Conservation (phyloP, 2,113 vertebrate species). For the Ctenomys sociabilis region DNA sequence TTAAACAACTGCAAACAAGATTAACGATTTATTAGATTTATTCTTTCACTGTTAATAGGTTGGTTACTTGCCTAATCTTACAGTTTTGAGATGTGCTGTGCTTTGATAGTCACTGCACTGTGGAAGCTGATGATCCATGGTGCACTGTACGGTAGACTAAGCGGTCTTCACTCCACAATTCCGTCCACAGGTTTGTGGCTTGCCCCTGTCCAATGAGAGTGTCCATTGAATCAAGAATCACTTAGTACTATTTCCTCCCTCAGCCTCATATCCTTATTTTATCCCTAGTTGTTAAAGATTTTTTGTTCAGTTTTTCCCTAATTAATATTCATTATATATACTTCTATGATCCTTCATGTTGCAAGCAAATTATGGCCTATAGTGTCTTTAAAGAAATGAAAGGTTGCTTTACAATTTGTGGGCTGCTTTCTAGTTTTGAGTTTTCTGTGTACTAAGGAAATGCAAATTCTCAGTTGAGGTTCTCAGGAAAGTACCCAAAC, state of each 20-base stretch:
- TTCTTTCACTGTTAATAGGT: not conserved
- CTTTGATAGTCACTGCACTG: too few species aligned
- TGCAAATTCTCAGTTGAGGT: conserved; percentile 11
- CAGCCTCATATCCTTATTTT: not conserved
- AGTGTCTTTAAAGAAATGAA: not conserved
- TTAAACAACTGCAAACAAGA: not conserved
- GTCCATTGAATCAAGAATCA: not conserved
- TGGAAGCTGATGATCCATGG: too few species aligned
- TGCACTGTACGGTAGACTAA: not conserved
- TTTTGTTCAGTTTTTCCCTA: not conserved
- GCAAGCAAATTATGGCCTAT: not conserved
- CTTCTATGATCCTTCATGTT: not conserved
- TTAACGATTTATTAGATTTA: not conserved
- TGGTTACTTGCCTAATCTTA: not conserved
- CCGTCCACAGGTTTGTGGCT: not conserved
- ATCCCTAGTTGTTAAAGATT: not conserved
- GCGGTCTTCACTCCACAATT: not conserved
- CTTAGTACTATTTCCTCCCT: not conserved
- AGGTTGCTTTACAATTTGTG: not conserved
- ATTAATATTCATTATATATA: not conserved
- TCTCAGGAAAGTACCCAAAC: conserved; percentile 34
- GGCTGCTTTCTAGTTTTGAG: not conserved
- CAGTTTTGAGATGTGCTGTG: not conserved
- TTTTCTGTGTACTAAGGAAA: conserved; percentile 37
- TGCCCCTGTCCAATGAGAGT: not conserved